A percentile compares a stretch with the other conserved stretches of the same genome.
Evolutionary conservation across 2,113 vertebrate species (phyloP).

Genomic region (Bambusicola thoracicus): DNA sequence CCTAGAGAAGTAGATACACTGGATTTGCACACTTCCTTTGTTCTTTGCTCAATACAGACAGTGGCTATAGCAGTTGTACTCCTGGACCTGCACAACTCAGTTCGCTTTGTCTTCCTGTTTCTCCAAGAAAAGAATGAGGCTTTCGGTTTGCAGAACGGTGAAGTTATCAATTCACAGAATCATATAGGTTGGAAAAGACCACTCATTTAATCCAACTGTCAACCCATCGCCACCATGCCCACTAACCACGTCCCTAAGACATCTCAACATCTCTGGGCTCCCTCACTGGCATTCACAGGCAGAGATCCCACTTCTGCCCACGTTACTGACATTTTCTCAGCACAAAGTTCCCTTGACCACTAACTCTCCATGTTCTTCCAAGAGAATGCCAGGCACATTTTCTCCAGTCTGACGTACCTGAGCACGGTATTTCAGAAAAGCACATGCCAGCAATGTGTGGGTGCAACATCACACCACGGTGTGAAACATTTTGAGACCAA

Average conservation of each 20-base stretch:
- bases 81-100: background rate
- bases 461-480: background rate
- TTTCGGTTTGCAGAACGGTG: background rate
- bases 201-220: too few species aligned
- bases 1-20: background rate
- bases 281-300: rapidly evolving
- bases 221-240: too few species aligned
- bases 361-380: background rate
- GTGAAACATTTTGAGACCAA: background rate
- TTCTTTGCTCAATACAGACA: background rate
- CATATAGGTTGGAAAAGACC: too few species aligned
- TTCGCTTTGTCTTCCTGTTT: background rate
- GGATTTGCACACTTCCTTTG: background rate
- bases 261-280: background rate
- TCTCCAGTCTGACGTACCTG: background rate
- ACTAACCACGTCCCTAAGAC: too few species aligned
- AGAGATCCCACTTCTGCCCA: background rate
- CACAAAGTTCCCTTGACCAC: background rate
- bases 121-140: background rate
- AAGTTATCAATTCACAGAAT: background rate
- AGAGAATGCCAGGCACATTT: background rate
- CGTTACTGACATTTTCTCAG: background rate
- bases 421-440: rapidly evolving
- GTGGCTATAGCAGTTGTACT: background rate
- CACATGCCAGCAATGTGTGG: background rate